Conservation (phyloP, 2,888 invertebrate species). For the Plemyria rubiginata region DNA sequence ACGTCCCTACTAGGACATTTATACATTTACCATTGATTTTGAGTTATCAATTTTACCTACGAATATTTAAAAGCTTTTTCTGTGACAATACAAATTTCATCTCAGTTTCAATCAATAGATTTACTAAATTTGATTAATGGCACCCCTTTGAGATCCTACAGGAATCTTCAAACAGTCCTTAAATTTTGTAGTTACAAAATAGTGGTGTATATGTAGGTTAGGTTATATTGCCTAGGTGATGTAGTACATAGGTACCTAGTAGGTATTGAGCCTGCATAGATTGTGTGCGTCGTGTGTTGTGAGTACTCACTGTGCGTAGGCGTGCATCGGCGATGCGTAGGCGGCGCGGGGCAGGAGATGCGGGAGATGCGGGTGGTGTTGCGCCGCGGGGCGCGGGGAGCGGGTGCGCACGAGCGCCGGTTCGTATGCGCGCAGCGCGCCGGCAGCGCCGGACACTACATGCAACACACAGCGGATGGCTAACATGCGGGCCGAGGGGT, state of each 20-base stretch:
- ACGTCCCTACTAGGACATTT: constrained; percentile 3
- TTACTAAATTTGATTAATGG: too few relatives aligned
- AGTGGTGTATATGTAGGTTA: constrained; percentile 1
- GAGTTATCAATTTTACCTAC: not conserved
- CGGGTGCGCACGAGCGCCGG: constrained; percentile 88
- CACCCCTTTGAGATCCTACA: too few relatives aligned
- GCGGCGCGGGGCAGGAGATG: constrained; percentile 90
- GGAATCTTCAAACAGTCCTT: too few relatives aligned
- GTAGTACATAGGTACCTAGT: too few relatives aligned
- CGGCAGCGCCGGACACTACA: constrained; percentile 89
- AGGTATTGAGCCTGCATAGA: too few relatives aligned
- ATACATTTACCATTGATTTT: not conserved
- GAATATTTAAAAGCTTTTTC: not conserved
- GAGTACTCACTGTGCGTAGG: constrained; percentile 95
- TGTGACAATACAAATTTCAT: too few relatives aligned
- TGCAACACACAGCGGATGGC: constrained; percentile 67
- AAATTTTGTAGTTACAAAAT: too few relatives aligned
- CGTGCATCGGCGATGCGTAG: constrained; percentile 92
- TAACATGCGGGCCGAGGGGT: constrained; percentile 55
- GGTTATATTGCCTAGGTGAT: too few relatives aligned
- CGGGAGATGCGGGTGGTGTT: constrained; percentile 63
- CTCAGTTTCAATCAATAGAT: too few relatives aligned
- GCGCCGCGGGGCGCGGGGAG: constrained; percentile 87
- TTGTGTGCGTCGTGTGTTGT: constrained; percentile 35
- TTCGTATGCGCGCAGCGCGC: constrained; percentile 85